A percentile compares a stretch with the other conserved stretches of the same genome.
These are phyloP conservation scores for Volucella bombylans DNA, from an alignment of 2,888 invertebrate species.

Conservation along the genomic window DNA sequence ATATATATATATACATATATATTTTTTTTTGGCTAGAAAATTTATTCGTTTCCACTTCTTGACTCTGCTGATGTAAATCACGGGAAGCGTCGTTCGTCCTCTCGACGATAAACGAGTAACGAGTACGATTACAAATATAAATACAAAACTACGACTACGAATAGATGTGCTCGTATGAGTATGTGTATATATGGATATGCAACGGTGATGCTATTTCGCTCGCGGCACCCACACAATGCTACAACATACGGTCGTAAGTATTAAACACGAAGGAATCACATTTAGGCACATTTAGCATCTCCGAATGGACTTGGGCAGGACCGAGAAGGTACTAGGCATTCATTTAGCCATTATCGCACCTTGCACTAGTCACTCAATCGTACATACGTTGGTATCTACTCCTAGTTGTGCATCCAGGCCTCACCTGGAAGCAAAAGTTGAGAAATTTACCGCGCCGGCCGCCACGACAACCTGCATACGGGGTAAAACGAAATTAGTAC, in stretches of 20 bases:
- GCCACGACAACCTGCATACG: slow-evolving; percentile 12
- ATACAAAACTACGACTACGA: too few relatives aligned
- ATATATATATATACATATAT: slow-evolving; percentile 4
- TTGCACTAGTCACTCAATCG: slow-evolving; percentile 66
- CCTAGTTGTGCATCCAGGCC: slow-evolving; percentile 10
- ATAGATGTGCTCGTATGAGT: too few relatives aligned
- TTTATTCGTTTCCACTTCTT: slow-evolving; percentile 65
- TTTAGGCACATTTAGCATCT: slow-evolving; percentile 62
- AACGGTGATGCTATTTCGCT: slow-evolving; percentile 37
- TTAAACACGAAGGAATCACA: slow-evolving; percentile 49
- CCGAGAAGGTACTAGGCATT: slow-evolving; percentile 63
- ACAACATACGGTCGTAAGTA: slow-evolving; percentile 21
- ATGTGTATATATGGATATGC: background rate
- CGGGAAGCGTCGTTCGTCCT: slow-evolving; percentile 46
- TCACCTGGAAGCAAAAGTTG: slow-evolving; percentile 15
- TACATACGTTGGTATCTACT: slow-evolving; percentile 35
- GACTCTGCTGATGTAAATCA: slow-evolving; percentile 69
- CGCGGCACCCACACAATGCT: slow-evolving; percentile 62
- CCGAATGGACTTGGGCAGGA: slow-evolving; percentile 41
- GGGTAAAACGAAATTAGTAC: slow-evolving; percentile 45
- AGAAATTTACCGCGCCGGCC: background rate
- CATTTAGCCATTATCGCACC: slow-evolving; percentile 71
- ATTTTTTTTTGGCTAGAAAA: slow-evolving; percentile 14
- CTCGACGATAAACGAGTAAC: background rate
- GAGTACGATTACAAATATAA: background rate